Conservation (phyloP, 1,140 invertebrate species). For the Eumaeus atala region DNA sequence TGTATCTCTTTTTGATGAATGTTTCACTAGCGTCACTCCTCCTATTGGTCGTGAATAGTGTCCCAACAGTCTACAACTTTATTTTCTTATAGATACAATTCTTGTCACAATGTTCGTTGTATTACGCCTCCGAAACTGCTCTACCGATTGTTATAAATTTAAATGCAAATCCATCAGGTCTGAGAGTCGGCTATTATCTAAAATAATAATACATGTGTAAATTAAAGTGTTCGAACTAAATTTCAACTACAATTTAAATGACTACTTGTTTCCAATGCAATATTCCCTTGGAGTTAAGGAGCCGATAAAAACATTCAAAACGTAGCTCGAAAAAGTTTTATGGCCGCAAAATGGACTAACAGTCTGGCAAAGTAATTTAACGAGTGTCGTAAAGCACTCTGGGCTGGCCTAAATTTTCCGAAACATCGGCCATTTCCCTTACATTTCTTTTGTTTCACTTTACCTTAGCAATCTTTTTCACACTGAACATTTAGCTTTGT, state of each 20-base stretch:
- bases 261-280: constrained; percentile 18
- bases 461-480: constrained; percentile 24
- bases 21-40: too few species aligned
- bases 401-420: constrained; percentile 28
- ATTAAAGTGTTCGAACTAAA: background rate
- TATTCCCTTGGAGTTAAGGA: constrained; percentile 19
- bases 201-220: background rate
- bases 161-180: too few species aligned
- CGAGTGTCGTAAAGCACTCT: constrained; percentile 36
- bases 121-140: too few species aligned
- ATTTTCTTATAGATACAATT: too few species aligned
- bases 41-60: too few species aligned
- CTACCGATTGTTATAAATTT: too few species aligned
- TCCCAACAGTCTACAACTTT: too few species aligned
- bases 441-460: constrained; percentile 28
- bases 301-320: constrained; percentile 28
- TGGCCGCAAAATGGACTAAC: constrained; percentile 31
- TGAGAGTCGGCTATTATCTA: too few species aligned
- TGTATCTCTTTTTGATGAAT: too few species aligned
- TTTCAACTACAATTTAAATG: background rate
- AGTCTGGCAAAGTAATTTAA: constrained; percentile 34
- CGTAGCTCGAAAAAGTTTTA: constrained; percentile 31
- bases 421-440: constrained; percentile 23
- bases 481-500: background rate
- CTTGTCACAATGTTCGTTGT: too few species aligned